Base-by-base conservation (phyloP, 2,113 vertebrate genomes). In the Lampris megalopsis region DNA sequence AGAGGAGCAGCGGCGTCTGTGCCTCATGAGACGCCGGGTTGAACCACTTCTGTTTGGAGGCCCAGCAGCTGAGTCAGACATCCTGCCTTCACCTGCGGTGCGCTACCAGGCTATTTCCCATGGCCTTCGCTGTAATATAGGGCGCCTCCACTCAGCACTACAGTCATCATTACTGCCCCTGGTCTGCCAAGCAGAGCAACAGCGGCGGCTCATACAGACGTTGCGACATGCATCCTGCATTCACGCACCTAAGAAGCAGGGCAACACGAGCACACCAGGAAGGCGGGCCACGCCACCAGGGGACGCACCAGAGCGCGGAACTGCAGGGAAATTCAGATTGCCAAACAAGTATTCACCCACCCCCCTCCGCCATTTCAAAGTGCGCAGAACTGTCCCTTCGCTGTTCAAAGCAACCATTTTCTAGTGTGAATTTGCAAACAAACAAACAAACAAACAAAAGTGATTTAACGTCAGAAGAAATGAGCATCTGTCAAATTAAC, bases 31-130 rank as follows among this genome's bases (percentile, higher is more conserved):
- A 69, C 73, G 78, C 77, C 66, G 72, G 68, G 50, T 69, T 43
- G 54, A 76, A 72, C 59, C 24, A 45, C 72, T 76, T 74, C 81
- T 83, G 83, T 86, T 82, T 75, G 71, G 56, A 48, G 54, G 50
- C 61, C 24, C 24, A 74, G 74, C 35, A 74, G 86, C 79, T 70
- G 81, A 88, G 75, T 86, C 84, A 86, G 84, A 45, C 38, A 75
- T 84, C 70, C 76, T 61, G 59, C 54, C 4, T 60, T 61, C 60
- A 74, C 63, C 60, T 59, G 43, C 65, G 61, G 61, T 72, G 67
- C 65, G 61, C 57, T 72, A 71, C 81, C 60, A 49, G 72, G 79
- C 75, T 52, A 71, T 79, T 60, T 75, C 79, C 83, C 75, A 58
- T 71, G 81, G 74, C 74, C 78, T 86, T 69, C 81, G 81, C 76